phyloP scores from a whole-genome alignment of 2,888 invertebrate species.

The Plemyria rubiginata region DNA sequence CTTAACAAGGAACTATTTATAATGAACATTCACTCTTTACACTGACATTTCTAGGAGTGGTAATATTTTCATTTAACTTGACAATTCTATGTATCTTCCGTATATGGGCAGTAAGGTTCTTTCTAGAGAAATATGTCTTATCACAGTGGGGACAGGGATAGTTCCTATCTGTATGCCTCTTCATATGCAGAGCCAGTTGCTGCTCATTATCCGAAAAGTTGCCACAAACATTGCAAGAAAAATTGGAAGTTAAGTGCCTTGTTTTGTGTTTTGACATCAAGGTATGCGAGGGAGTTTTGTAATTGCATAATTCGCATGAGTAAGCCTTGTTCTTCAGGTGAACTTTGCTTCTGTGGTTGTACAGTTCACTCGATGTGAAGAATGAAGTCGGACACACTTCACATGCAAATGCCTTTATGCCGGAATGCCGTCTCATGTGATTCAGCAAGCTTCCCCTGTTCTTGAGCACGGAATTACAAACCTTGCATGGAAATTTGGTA shows the following conservation, averaged over 20 bases:
- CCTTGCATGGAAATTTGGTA: constrained; percentile 49
- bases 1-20: neutral
- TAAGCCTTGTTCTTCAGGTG: constrained; percentile 55
- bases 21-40: constrained; percentile 6
- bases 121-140: constrained; percentile 52
- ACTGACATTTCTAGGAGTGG: neutral
- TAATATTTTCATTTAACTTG: constrained; percentile 2
- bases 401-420: constrained; percentile 62
- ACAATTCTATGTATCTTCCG: constrained; percentile 35
- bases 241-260: constrained; percentile 57
- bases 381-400: constrained; percentile 68
- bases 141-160: constrained; percentile 62
- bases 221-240: constrained; percentile 64
- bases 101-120: constrained; percentile 42
- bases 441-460: constrained; percentile 44
- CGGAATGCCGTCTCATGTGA: constrained; percentile 67
- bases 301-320: constrained; percentile 64
- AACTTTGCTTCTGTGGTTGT: constrained; percentile 59
- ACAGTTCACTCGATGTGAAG: constrained; percentile 62
- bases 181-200: constrained; percentile 59
- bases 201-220: constrained; percentile 57
- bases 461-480: constrained; percentile 58
- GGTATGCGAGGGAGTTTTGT: constrained; percentile 47
- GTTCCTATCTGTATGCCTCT: constrained; percentile 62
- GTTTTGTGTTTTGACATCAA: constrained; percentile 56